phyloP scores from a whole-genome alignment of 2,797 vertebrate species.

The Sebastes vulpes region DNA sequence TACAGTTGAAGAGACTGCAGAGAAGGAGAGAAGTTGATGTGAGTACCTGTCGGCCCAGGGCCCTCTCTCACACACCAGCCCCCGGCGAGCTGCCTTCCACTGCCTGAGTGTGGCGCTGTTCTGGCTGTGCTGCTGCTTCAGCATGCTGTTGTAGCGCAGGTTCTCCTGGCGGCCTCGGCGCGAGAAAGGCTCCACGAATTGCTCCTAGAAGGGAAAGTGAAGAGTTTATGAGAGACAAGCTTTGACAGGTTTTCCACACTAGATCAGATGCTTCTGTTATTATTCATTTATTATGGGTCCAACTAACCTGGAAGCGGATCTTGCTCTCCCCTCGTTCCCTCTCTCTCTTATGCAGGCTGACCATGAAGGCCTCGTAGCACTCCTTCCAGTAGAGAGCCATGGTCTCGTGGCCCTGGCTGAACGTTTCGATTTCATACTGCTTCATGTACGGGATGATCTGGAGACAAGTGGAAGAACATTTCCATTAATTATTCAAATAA shows the following conservation, averaged over 20 bases:
- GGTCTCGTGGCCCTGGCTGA: conserved; percentile 91
- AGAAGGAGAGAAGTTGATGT: background rate
- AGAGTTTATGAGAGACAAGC: background rate
- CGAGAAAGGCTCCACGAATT: conserved; percentile 94
- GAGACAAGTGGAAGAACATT: background rate
- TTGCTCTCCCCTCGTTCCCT: conserved; percentile 97
- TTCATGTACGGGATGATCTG: conserved; percentile 99
- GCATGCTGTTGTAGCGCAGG: conserved; percentile 94
- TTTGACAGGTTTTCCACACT: background rate
- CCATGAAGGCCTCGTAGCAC: conserved; percentile 95
- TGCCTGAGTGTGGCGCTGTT: conserved; percentile 88
- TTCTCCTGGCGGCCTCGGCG: conserved; percentile 95
- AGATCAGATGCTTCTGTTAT: background rate
- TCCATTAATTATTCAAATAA: background rate
- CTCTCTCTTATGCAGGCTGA: conserved; percentile 93
- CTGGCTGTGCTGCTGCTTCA: conserved; percentile 93
- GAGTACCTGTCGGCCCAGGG: conserved; percentile 94
- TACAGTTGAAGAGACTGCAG: background rate
- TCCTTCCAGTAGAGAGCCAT: conserved; percentile 97
- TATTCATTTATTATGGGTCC: background rate
- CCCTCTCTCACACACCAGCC: conserved; percentile 92
- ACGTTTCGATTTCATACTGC: conserved; percentile 95
- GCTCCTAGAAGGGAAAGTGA: conserved; percentile 81
- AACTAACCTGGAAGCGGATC: conserved; percentile 94
- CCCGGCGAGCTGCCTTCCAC: conserved; percentile 92